Conservation (phyloP, 2,888 invertebrate species). For the Parnassius mnemosyne region DNA sequence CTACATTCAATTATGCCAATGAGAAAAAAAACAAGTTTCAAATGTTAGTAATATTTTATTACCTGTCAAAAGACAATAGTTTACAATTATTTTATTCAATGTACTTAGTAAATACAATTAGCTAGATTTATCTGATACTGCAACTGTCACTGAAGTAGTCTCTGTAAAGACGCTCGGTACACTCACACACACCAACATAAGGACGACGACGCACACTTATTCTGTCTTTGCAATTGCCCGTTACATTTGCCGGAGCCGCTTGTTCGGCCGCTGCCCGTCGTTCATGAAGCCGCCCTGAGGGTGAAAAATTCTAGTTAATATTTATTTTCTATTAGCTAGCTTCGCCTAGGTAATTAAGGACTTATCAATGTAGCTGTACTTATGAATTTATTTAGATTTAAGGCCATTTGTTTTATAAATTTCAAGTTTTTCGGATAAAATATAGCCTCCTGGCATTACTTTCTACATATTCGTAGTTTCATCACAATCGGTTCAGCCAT, state of each 20-base stretch:
- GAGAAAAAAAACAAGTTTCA: conserved; percentile 32
- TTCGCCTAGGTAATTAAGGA: no score
- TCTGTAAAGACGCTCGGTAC: conserved; percentile 52
- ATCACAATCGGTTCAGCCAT: no score
- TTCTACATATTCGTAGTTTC: no score
- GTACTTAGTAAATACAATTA: conserved; percentile 81
- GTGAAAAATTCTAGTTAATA: conserved; percentile 11
- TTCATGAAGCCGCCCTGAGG: conserved; percentile 73
- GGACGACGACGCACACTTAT: conserved; percentile 56
- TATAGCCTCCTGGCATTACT: no score
- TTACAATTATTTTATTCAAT: conserved; percentile 70
- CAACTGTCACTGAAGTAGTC: conserved; percentile 59
- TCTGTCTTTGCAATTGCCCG: conserved; percentile 34
- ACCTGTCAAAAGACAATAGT: conserved; percentile 76
- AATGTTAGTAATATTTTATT: conserved; percentile 77
- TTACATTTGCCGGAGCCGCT: conserved; percentile 74
- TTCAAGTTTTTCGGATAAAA: no score
- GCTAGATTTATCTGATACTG: conserved; percentile 67
- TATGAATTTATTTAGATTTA: no score
- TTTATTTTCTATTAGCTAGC: no score
- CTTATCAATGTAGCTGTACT: no score
- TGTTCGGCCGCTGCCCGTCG: conserved; percentile 77
- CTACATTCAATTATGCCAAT: no score
- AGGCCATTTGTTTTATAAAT: no score
- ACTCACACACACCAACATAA: conserved; percentile 63